Conservation (phyloP, 2,888 invertebrate species). For the Sepioteuthis lessoniana region DNA sequence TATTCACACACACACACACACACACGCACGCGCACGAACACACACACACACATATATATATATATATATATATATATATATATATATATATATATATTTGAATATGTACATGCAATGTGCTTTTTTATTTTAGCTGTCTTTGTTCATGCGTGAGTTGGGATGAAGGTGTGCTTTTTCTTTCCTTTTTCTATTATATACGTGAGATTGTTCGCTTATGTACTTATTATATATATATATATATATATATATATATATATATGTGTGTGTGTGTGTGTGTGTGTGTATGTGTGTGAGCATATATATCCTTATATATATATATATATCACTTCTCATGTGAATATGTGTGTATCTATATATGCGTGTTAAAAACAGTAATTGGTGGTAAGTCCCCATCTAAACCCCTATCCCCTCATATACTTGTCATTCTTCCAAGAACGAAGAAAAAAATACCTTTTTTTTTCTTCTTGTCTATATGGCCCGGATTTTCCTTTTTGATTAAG, state of each 20-base stretch:
- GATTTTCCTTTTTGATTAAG: conserved; percentile 1
- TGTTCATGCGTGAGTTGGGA: no score
- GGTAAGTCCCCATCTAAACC: not conserved
- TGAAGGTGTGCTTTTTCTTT: no score
- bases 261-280: not conserved
- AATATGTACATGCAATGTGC: no score
- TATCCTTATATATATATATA: no score
- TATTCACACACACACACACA: no score
- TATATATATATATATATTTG: no score
- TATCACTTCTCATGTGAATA: not conserved
- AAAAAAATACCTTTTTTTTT: not conserved
- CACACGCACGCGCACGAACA: no score
- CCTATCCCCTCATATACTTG: not conserved
- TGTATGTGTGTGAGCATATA: not conserved
- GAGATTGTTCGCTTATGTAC: not conserved
- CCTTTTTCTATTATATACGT: no score
- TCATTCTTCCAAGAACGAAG: not conserved
- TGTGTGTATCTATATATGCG: not conserved
- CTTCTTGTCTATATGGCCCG: not conserved
- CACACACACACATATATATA: no score
- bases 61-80: no score
- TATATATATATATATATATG: not conserved
- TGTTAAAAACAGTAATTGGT: not conserved
- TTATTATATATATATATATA: not conserved
- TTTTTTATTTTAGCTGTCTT: no score